Evolutionary conservation across 53 echinoderm and acorn worm genomes (phyloP).

Genomic region (Actinopyga echinites): DNA sequence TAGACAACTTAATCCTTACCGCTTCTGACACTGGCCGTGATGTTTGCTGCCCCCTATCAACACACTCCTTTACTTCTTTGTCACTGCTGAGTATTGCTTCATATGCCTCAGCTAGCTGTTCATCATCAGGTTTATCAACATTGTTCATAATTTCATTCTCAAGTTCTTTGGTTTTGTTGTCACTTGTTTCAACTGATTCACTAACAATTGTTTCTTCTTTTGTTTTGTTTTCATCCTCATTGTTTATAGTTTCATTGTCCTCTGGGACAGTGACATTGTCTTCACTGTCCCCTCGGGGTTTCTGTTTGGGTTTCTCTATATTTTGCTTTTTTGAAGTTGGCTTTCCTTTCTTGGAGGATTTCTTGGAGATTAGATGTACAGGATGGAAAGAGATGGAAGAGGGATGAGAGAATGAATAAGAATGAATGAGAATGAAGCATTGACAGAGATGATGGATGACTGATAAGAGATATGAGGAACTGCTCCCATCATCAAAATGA

Average conservation of each 20-base stretch:
- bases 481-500: too few species aligned
- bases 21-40: conserved; percentile 64
- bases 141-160: background rate
- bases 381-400: background rate
- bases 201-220: background rate
- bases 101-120: conserved; percentile 28
- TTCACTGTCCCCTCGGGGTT: background rate
- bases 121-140: conserved; percentile 6
- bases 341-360: conserved; percentile 11
- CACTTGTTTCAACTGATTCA: too few species aligned
- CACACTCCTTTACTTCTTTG: conserved; percentile 16
- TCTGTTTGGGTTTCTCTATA: background rate
- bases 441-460: background rate
- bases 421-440: background rate
- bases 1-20: conserved; percentile 58
- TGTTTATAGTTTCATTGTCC: background rate
- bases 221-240: background rate
- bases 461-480: background rate
- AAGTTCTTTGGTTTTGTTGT: background rate
- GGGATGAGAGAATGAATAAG: background rate
- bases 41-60: conserved; percentile 51
- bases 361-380: too few species aligned
- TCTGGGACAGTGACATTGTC: background rate
- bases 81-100: background rate
- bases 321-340: background rate